Evolutionary conservation across 2,797 vertebrate genomes (phyloP).

Genomic region (Darevskia mixta): DNA sequence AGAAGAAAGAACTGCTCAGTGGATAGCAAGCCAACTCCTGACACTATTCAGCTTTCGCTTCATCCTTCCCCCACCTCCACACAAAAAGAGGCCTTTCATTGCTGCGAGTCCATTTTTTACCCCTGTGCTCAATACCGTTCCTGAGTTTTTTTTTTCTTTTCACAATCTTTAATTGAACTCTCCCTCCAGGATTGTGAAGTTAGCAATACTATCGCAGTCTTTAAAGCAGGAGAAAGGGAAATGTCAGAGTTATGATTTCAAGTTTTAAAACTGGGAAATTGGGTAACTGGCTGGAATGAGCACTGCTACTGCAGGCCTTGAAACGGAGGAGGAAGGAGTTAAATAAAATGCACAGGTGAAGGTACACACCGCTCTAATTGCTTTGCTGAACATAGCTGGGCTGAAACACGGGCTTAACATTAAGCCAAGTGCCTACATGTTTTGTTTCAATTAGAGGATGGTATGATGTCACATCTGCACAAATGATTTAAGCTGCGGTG

Average conservation of each 20-base stretch:
- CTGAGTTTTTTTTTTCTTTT: constrained; percentile 5
- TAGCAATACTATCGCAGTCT: not conserved
- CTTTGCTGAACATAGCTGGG: not conserved
- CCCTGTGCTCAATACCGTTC: not conserved
- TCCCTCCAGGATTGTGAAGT: not conserved
- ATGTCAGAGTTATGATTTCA: not conserved
- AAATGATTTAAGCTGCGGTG: not conserved
- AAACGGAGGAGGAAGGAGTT: not conserved
- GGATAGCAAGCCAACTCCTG: not conserved
- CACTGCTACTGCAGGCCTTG: not conserved
- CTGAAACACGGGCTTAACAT: not conserved
- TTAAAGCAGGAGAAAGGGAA: not conserved
- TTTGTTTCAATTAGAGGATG: constrained; percentile 15
- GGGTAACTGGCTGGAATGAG: not conserved
- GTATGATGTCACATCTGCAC: constrained; percentile 1
- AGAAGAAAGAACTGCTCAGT: not conserved
- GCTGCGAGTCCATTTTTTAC: not conserved
- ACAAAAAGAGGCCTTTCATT: not conserved
- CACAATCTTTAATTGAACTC: constrained; percentile 6
- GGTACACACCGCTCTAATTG: not conserved
- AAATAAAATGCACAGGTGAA: not conserved
- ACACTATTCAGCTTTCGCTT: not conserved
- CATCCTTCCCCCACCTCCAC: not conserved
- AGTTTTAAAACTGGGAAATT: not conserved
- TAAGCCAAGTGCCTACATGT: not conserved